Conservation (phyloP, 2,797 vertebrate species). For the Pseudopleuronectes americanus region DNA sequence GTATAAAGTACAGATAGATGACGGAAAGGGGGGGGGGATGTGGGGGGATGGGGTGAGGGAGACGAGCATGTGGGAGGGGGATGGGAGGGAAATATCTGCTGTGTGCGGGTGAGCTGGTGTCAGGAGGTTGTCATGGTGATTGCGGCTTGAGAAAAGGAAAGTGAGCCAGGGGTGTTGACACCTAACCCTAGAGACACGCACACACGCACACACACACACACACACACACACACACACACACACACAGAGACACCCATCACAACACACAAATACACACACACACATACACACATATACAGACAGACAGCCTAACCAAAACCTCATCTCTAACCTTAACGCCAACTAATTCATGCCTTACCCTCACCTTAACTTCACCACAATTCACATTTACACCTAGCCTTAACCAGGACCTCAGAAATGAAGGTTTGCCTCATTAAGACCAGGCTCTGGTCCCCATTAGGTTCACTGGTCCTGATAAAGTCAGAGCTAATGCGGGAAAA, state of each 20-base stretch:
- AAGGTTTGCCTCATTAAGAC: no score
- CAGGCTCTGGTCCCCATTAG: no score
- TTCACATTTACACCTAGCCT: no score
- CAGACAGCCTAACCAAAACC: no score
- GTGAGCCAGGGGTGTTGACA: constrained; percentile 72
- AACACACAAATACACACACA: no score
- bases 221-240: neutral
- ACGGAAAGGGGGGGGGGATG: neutral
- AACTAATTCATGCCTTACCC: no score
- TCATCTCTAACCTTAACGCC: no score
- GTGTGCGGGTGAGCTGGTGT: constrained; percentile 76
- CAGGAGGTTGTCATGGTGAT: constrained; percentile 88
- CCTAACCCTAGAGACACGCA: constrained; percentile 44
- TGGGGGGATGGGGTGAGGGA: constrained; percentile 51
- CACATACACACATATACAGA: no score
- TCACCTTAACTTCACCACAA: no score
- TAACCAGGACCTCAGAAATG: no score
- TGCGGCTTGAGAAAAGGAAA: constrained; percentile 69
- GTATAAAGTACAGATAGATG: constrained; percentile 57
- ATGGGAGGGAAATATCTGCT: constrained; percentile 75
- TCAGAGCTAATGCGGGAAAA: no score
- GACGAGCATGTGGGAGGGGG: constrained; percentile 71
- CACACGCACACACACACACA: neutral
- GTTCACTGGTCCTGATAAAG: no score
- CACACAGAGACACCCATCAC: neutral